Evolutionary conservation across 92 coral and sea anemone species (phyloP).

Genomic region (Heteractis magnifica): DNA sequence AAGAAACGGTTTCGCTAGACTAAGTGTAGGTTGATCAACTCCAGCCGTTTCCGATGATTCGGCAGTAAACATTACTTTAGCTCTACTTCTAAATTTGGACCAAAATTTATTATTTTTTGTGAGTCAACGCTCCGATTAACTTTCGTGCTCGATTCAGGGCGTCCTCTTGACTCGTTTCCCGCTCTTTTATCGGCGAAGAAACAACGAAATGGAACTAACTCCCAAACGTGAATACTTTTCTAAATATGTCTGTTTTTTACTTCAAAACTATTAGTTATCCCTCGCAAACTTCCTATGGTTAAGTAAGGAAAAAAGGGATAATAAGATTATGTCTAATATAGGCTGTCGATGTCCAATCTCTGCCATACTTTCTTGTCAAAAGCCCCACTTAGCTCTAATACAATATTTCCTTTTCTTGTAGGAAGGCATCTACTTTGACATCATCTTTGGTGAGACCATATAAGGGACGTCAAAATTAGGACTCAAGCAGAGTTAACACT

Average conservation of each 20-base stretch:
- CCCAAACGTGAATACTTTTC: conserved; percentile 1
- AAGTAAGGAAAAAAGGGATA: not conserved
- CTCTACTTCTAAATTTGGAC: not conserved
- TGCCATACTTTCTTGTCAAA: conserved; percentile 9
- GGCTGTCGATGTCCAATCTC: conserved; percentile 12
- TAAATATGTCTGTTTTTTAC: not conserved
- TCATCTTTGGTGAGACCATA: not conserved
- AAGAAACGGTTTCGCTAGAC: not conserved
- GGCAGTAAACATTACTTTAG: not conserved
- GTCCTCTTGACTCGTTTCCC: not conserved
- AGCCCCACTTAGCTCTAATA: conserved; percentile 29
- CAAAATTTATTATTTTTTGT: not conserved
- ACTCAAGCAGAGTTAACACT: not conserved
- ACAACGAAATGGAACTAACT: not conserved
- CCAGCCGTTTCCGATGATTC: not conserved
- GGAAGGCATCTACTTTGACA: not conserved
- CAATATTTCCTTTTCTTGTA: conserved; percentile 30
- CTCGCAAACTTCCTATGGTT: conserved; percentile 5
- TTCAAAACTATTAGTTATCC: not conserved
- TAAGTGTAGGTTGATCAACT: not conserved
- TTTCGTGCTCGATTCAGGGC: not conserved
- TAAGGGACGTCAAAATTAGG: not conserved
- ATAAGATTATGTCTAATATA: not conserved
- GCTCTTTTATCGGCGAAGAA: not conserved
- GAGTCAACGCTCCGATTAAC: not conserved